Evolutionary conservation across 2,113 vertebrate species (phyloP).

Genomic region (Ailuropoda melanoleuca): DNA sequence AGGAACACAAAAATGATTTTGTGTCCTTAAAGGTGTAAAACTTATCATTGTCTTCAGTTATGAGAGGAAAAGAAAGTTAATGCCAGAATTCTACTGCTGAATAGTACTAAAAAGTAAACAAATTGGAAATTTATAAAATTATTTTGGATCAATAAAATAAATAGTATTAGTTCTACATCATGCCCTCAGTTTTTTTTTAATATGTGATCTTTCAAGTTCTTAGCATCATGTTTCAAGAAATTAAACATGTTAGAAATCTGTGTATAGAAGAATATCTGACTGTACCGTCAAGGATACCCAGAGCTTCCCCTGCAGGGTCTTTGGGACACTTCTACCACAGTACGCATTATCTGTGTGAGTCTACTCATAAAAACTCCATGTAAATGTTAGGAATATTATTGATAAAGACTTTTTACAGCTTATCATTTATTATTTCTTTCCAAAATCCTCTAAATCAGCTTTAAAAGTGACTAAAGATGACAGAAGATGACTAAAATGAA

Average conservation of each 20-base stretch:
- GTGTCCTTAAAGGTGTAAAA: neutral
- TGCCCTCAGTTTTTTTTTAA: neutral
- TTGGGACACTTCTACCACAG: rapidly evolving
- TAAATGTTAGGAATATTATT: neutral
- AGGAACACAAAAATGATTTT: neutral
- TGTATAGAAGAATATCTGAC: neutral
- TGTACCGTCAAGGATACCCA: rapidly evolving
- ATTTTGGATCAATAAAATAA: neutral
- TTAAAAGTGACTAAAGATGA: neutral
- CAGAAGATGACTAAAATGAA: neutral
- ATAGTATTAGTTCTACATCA: neutral
- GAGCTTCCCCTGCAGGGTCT: rapidly evolving
- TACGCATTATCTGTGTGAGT: rapidly evolving
- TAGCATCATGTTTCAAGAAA: neutral
- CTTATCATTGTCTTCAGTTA: neutral
- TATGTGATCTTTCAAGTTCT: neutral
- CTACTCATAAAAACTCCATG: neutral
- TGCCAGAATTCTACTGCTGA: neutral
- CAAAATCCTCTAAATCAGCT: neutral
- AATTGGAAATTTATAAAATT: neutral
- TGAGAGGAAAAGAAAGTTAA: neutral
- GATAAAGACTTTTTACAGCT: neutral
- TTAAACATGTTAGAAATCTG: rapidly evolving
- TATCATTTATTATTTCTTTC: neutral
- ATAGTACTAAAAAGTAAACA: neutral